Conservation (phyloP, 2,888 invertebrate species). For the Bruchidius siliquastri region DNA sequence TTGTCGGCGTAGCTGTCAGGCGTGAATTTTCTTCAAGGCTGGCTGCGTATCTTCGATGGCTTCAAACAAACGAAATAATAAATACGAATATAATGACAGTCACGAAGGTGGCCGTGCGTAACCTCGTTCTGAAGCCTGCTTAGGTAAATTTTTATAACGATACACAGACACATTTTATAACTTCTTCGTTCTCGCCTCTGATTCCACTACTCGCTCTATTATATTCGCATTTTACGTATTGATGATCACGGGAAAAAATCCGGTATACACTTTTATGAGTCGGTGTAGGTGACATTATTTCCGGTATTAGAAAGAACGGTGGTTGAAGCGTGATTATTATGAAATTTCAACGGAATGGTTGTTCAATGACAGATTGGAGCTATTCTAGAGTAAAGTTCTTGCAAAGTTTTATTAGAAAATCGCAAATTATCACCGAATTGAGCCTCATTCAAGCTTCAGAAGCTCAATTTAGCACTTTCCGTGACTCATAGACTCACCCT, state of each 20-base stretch:
- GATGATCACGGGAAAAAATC: conserved; percentile 1
- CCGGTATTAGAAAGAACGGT: not conserved
- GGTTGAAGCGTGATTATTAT: not conserved
- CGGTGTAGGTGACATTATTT: not conserved
- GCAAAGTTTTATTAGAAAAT: no score
- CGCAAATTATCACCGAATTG: no score
- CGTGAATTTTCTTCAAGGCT: not conserved
- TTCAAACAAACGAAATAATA: conserved; percentile 29
- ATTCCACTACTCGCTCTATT: conserved; percentile 4
- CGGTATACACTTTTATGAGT: not conserved
- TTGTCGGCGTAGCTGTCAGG: not conserved
- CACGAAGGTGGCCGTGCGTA: conserved; percentile 41
- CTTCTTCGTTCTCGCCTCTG: not conserved
- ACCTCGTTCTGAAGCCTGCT: conserved; percentile 20
- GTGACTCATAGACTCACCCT: no score
- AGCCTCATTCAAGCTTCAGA: no score
- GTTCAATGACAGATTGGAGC: no score
- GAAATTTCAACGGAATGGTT: not conserved
- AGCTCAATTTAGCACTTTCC: no score
- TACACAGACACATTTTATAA: not conserved
- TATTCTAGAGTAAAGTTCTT: no score
- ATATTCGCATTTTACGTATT: conserved; percentile 11
- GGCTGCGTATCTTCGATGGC: not conserved
- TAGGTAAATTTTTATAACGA: not conserved
- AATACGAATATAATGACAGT: conserved; percentile 43